Conservation (phyloP, 2,888 invertebrate genomes). For the Rhingia rostrata region DNA sequence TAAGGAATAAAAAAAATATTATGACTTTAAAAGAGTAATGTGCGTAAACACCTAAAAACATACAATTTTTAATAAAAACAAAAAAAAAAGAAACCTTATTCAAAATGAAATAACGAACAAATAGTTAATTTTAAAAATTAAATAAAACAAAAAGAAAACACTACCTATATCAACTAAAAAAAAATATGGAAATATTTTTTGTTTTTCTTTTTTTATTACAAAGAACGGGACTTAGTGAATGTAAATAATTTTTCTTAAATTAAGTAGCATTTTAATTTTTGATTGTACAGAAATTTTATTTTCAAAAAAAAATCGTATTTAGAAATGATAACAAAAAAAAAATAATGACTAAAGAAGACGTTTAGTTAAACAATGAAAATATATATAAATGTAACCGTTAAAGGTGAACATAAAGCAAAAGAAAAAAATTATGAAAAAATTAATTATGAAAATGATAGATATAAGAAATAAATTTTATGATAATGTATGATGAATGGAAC, state of each 20-base stretch:
- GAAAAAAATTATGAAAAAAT: conserved; percentile 21
- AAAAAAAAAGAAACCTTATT: conserved; percentile 30
- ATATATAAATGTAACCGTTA: conserved; percentile 67
- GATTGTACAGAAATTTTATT: conserved; percentile 64
- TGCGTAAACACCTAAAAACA: conserved; percentile 47
- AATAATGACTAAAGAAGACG: conserved; percentile 41
- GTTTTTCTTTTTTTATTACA: conserved; percentile 37
- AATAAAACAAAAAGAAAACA: conserved; percentile 28
- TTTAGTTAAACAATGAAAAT: conserved; percentile 49
- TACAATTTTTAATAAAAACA: conserved; percentile 37
- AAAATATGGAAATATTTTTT: conserved; percentile 41
- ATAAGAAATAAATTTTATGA: conserved; percentile 64
- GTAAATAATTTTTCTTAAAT: conserved; percentile 58
- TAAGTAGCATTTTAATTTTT: conserved; percentile 8
- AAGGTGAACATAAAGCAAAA: conserved; percentile 67
- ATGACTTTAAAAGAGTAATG: conserved; percentile 41
- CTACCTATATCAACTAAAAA: conserved; percentile 65
- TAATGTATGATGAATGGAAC: conserved; percentile 67
- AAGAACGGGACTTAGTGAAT: conserved; percentile 42
- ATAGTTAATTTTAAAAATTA: conserved; percentile 63
- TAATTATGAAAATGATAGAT: conserved; percentile 60
- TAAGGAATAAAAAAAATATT: conserved; percentile 46
- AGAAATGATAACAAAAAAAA: conserved; percentile 37
- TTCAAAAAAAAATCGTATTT: conserved; percentile 58
- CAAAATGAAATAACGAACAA: conserved; percentile 52